Evolutionary conservation across 2,888 invertebrate species (phyloP).

Genomic region (Caenorhabditis japonica): DNA sequence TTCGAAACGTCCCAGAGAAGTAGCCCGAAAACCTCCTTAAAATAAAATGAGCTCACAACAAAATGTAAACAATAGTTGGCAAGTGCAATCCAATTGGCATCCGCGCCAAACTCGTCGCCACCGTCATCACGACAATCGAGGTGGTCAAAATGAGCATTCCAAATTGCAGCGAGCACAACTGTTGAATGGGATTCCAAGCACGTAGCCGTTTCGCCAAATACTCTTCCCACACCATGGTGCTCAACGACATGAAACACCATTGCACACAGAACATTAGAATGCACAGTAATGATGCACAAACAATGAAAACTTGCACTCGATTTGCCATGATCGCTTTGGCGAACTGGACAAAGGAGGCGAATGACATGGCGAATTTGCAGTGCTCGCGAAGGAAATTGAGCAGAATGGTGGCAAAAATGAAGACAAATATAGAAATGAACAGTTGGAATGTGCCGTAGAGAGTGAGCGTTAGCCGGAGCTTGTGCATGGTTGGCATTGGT

Average conservation of each 20-base stretch:
- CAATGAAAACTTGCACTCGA: conserved; percentile 39
- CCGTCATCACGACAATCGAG: conserved; percentile 20
- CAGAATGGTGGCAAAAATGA: conserved; percentile 57
- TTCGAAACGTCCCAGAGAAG: background rate
- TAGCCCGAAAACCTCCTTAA: background rate
- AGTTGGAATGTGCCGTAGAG: conserved; percentile 63
- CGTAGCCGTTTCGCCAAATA: conserved; percentile 42
- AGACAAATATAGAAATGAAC: conserved; percentile 55
- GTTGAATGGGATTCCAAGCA: conserved; percentile 48
- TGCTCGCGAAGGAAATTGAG: conserved; percentile 57
- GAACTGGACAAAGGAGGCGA: conserved; percentile 55
- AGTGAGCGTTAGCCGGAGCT: conserved; percentile 61
- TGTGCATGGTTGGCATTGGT: conserved; percentile 61
- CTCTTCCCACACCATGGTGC: conserved; percentile 57
- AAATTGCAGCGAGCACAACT: conserved; percentile 54
- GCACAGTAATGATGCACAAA: conserved; percentile 41
- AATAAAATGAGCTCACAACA: conserved; percentile 45
- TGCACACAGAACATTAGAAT: conserved; percentile 44
- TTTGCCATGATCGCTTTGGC: conserved; percentile 46
- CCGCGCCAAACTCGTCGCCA: conserved; percentile 27
- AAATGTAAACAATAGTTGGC: conserved; percentile 41
- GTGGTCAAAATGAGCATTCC: conserved; percentile 47
- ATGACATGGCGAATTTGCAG: conserved; percentile 53
- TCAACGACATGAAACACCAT: conserved; percentile 50
- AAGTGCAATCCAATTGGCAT: conserved; percentile 33